These are phyloP conservation scores for Orcinus orca DNA, from an alignment of 2,113 vertebrate species.

Conservation along the genomic window DNA sequence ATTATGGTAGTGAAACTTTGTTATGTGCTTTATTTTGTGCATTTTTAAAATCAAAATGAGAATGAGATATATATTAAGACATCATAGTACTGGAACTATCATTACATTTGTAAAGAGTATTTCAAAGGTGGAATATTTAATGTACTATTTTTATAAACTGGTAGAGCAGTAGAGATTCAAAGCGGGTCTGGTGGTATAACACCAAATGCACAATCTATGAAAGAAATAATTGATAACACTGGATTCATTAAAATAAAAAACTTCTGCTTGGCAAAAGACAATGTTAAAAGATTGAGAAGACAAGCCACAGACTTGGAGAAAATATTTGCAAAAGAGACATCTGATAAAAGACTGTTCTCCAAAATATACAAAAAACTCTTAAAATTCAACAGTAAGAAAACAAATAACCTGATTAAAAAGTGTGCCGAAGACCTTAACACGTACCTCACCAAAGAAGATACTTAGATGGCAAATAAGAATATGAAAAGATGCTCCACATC, in stretches of 20 bases:
- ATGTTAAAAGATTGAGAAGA: not conserved
- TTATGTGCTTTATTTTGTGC: not conserved
- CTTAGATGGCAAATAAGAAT: not conserved
- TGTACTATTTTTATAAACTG: not conserved
- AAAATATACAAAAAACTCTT: not conserved
- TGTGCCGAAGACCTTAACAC: not conserved
- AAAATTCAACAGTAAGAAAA: not conserved
- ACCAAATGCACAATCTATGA: not conserved
- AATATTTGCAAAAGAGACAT: not conserved
- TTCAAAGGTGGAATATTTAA: not conserved
- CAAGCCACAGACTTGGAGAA: not conserved
- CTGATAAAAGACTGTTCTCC: not conserved
- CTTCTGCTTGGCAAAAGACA: not conserved
- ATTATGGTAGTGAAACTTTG: not conserved
- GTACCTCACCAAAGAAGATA: not conserved
- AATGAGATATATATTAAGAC: not conserved
- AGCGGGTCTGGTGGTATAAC: not conserved
- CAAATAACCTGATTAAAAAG: not conserved
- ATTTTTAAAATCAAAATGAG: constrained; percentile 14
- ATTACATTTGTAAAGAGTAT: not conserved
- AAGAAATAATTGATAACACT: not conserved
- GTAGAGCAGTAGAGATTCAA: not conserved
- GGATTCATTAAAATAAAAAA: not conserved
- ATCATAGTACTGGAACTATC: not conserved
- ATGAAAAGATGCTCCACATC: not conserved